phyloP scores from a whole-genome alignment of 2,797 vertebrate genomes.

The Pelochelys cantorii region DNA sequence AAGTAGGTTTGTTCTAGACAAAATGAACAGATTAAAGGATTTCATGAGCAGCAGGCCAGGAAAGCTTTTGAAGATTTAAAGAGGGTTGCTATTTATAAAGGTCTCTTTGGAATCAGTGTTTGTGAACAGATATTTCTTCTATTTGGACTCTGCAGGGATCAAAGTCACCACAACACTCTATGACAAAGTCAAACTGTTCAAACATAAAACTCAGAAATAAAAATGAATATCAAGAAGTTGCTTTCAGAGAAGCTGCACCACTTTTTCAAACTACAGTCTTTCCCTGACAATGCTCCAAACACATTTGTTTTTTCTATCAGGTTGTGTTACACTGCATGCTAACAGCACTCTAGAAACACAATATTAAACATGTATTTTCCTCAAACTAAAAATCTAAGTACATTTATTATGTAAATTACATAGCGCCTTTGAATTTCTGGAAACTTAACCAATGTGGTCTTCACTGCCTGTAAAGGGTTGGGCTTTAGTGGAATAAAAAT shows the following conservation, averaged over 20 bases:
- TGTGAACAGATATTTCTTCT: not conserved
- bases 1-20: not conserved
- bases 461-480: not conserved
- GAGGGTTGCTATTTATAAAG: not conserved
- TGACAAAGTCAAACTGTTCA: not conserved
- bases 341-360: not conserved
- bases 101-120: not conserved
- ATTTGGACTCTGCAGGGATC: not conserved
- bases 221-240: not conserved
- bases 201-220: not conserved
- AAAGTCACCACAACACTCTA: not conserved
- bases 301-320: not conserved
- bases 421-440: not conserved
- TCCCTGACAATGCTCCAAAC: not conserved
- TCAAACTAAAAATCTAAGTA: not conserved
- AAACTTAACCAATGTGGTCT: not conserved
- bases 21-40: not conserved
- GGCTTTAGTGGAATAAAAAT: not conserved
- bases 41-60: not conserved
- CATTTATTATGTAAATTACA: not conserved
- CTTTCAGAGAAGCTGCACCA: not conserved
- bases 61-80: not conserved
- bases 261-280: not conserved
- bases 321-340: not conserved
- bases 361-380: not conserved